These are phyloP conservation scores for Calidris pugnax DNA, from an alignment of 2,113 vertebrate species.

Conservation along the genomic window DNA sequence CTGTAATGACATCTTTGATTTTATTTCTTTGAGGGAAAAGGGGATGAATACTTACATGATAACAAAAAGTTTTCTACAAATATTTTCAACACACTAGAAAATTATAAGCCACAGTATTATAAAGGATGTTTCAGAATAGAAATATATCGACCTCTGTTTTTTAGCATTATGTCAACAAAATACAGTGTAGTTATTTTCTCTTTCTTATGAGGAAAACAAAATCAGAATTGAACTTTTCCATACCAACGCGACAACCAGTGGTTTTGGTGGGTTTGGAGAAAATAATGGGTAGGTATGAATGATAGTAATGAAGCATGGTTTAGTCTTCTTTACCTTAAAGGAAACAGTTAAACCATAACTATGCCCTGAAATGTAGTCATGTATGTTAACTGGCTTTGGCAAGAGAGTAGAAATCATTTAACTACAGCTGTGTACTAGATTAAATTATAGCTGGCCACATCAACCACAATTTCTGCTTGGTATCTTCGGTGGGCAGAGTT, in stretches of 20 bases:
- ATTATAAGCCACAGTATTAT: neutral
- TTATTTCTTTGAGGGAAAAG: neutral
- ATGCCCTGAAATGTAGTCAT: neutral
- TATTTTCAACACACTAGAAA: neutral
- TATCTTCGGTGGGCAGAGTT: neutral
- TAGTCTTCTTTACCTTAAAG: neutral
- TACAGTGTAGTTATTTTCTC: neutral
- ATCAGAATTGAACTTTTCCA: neutral
- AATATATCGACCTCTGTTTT: neutral
- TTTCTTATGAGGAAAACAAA: neutral
- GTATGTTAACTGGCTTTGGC: neutral
- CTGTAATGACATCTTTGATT: neutral
- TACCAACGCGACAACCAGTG: neutral
- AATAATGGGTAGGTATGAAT: neutral
- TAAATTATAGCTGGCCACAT: neutral
- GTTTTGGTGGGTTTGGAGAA: neutral
- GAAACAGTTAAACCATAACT: neutral
- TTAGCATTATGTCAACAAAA: neutral
- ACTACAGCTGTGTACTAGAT: neutral
- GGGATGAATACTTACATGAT: neutral
- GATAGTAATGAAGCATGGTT: rapidly evolving
- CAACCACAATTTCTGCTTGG: neutral
- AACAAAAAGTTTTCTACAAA: neutral
- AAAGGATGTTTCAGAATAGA: neutral
- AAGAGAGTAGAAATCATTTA: neutral